phyloP scores from a whole-genome alignment of 2,113 vertebrate species.

The Oncorhynchus mykiss region DNA sequence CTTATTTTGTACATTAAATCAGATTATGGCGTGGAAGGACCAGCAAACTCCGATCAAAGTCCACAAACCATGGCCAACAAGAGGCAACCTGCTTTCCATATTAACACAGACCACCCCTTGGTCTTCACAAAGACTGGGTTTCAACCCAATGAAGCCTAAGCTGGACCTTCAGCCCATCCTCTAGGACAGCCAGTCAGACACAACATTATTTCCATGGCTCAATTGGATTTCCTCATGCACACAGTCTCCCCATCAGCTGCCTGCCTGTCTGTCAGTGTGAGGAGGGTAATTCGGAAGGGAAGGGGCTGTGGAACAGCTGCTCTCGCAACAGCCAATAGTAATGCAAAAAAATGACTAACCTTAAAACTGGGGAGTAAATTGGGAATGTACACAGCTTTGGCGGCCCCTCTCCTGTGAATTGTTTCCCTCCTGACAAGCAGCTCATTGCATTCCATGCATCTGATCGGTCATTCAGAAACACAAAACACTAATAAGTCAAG shows the following conservation, averaged over 20 bases:
- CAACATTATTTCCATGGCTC: constrained; percentile 68
- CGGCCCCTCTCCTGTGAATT: constrained; percentile 85
- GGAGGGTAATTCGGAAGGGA: constrained; percentile 73
- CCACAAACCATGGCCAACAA: constrained; percentile 4
- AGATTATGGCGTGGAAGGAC: constrained; percentile 37
- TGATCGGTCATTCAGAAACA: constrained; percentile 99
- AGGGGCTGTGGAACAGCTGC: constrained; percentile 78
- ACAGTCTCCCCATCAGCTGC: constrained; percentile 66
- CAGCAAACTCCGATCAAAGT: constrained; percentile 20
- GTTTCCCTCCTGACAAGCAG: constrained; percentile 97
- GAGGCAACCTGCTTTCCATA: background rate
- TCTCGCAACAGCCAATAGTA: constrained; percentile 80
- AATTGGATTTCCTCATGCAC: constrained; percentile 72
- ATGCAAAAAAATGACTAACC: constrained; percentile 63
- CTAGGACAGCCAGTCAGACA: constrained; percentile 38
- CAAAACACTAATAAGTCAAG: constrained; percentile 99
- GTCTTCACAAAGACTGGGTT: constrained; percentile 17
- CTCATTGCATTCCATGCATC: constrained; percentile 99
- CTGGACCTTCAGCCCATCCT: constrained; percentile 28
- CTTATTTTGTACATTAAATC: constrained; percentile 55
- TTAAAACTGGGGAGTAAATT: constrained; percentile 70
- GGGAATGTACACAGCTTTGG: constrained; percentile 65
- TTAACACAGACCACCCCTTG: constrained; percentile 1
- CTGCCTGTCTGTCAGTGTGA: constrained; percentile 72
- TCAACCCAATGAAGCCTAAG: background rate